These are phyloP conservation scores for Esox masquinongy DNA, from an alignment of 2,797 vertebrate species.

Conservation along the genomic window DNA sequence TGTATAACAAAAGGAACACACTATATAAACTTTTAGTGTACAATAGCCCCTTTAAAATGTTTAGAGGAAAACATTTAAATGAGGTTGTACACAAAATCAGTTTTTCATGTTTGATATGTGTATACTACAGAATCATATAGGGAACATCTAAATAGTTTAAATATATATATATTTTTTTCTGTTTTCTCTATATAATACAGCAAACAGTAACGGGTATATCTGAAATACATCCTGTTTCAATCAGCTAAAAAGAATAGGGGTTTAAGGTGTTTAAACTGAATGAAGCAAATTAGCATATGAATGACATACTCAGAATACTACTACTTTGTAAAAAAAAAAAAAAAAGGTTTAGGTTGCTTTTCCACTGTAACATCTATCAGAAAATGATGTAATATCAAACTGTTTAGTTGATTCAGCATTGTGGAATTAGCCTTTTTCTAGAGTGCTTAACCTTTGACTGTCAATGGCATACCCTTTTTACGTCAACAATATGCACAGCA, in stretches of 20 bases:
- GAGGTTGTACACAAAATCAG: neutral
- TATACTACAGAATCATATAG: neutral
- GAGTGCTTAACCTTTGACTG: neutral
- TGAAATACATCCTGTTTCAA: neutral
- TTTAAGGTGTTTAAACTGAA: neutral
- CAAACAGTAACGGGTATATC: neutral
- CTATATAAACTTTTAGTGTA: neutral
- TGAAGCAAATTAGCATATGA: neutral
- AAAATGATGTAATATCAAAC: neutral
- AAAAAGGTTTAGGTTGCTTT: neutral
- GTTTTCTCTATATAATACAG: slow-evolving; percentile 14
- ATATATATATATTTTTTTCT: neutral
- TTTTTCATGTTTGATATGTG: neutral
- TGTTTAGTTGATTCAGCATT: neutral
- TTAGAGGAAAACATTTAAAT: neutral
- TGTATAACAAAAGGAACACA: neutral
- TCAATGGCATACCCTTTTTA: neutral
- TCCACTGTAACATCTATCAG: neutral
- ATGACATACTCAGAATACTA: neutral
- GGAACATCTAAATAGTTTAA: neutral
- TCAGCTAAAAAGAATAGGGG: neutral
- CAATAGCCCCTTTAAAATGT: neutral
- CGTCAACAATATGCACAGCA: neutral
- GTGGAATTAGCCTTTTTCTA: neutral
- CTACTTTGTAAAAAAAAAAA: neutral